These are phyloP conservation scores for Pheosia gnoma DNA, from an alignment of 2,888 invertebrate species.

Conservation along the genomic window DNA sequence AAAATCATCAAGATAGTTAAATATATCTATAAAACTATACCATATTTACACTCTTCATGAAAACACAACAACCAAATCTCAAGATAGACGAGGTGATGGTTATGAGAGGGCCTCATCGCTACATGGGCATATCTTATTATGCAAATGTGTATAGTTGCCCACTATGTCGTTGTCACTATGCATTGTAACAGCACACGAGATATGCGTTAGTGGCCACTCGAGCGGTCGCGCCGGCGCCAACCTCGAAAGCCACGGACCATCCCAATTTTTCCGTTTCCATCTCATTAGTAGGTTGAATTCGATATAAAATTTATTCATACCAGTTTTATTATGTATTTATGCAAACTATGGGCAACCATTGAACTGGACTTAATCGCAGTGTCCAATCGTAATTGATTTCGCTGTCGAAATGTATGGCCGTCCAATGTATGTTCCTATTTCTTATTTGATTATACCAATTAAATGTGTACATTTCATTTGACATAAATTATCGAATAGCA, in stretches of 20 bases:
- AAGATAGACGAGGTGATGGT: conserved; percentile 32
- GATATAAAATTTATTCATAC: conserved; percentile 57
- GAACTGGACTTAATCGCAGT: conserved; percentile 57
- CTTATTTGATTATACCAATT: conserved; percentile 10
- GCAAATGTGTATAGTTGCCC: conserved; percentile 43
- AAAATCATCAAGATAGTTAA: conserved; percentile 4
- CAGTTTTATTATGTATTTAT: conserved; percentile 63
- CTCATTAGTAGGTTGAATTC: conserved; percentile 56
- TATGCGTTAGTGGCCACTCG: conserved; percentile 34
- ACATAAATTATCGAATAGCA: conserved; percentile 8
- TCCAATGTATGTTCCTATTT: conserved; percentile 35
- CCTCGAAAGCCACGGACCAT: conserved; percentile 55
- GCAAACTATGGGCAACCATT: conserved; percentile 58
- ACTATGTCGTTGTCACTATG: conserved; percentile 48
- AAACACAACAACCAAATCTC: conserved; percentile 17
- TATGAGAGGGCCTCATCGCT: conserved; percentile 35
- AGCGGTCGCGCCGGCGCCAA: conserved; percentile 54
- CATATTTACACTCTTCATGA: conserved; percentile 8
- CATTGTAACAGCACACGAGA: conserved; percentile 33
- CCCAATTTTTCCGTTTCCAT: conserved; percentile 62
- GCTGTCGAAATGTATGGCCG: conserved; percentile 52
- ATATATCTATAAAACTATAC: conserved; percentile 8
- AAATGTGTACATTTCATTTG: conserved; percentile 7
- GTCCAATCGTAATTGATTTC: conserved; percentile 59
- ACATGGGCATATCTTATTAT: conserved; percentile 51